A percentile compares a stretch with the other conserved stretches of the same genome.
These are phyloP conservation scores for Lacanobia wlatinum DNA, from an alignment of 2,888 invertebrate genomes.

Conservation along the genomic window DNA sequence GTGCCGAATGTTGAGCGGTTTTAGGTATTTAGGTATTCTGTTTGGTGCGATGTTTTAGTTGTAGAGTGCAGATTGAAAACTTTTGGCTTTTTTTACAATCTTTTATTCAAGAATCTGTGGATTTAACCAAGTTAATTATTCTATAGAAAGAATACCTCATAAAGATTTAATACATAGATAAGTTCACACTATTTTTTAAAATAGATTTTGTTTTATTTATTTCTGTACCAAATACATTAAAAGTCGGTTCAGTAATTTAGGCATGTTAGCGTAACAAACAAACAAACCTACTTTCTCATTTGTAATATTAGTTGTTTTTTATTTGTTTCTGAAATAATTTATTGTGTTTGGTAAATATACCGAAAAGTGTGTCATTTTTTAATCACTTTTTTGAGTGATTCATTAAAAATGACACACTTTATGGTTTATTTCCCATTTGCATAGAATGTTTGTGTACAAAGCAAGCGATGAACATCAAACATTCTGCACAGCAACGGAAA, in stretches of 20 bases:
- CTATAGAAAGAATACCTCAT: not conserved
- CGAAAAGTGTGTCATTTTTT: no score
- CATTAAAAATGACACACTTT: constrained; percentile 8
- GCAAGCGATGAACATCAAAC: constrained; percentile 21
- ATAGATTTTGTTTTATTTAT: no score
- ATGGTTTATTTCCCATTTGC: not conserved
- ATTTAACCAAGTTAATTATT: not conserved
- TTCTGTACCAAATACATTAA: no score
- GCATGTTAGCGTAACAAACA: no score
- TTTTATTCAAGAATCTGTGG: constrained; percentile 1
- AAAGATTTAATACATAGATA: no score
- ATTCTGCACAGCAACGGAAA: constrained; percentile 12
- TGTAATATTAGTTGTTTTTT: not conserved
- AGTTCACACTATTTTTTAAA: no score
- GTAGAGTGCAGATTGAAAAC: not conserved
- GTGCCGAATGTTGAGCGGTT: not conserved
- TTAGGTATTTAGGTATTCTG: constrained; percentile 37
- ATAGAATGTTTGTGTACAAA: constrained; percentile 15
- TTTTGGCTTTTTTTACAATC: not conserved
- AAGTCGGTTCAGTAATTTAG: no score
- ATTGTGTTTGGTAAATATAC: no score
- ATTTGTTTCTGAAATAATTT: not conserved
- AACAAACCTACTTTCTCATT: no score
- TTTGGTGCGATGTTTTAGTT: not conserved
- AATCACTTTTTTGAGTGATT: not conserved